Conservation (phyloP, 2,113 vertebrate species). For the Clarias batrachus region DNA sequence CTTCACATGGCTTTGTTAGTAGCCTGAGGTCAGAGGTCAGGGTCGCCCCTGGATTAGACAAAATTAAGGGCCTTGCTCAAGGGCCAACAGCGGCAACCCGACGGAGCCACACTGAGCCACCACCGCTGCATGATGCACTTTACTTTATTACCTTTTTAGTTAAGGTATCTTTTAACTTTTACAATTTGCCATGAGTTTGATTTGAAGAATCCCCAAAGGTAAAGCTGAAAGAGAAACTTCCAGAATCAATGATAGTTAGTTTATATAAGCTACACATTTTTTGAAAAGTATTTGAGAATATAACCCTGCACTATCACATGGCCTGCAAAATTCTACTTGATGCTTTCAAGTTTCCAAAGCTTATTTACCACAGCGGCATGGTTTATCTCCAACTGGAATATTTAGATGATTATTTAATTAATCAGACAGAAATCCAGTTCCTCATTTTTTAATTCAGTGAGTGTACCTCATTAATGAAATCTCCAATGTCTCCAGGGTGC, state of each 20-base stretch:
- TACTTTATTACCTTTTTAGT: neutral
- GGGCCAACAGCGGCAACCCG: no score
- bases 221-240: neutral
- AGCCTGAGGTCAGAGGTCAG: no score
- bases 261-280: neutral
- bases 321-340: no score
- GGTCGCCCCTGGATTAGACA: no score
- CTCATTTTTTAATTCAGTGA: neutral
- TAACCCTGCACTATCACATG: neutral
- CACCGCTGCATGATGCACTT: no score
- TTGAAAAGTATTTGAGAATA: neutral
- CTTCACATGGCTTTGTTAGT: no score
- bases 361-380: neutral
- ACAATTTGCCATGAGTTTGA: neutral
- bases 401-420: neutral
- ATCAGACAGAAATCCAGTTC: neutral
- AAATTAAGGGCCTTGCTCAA: no score
- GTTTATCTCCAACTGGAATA: neutral
- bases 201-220: neutral
- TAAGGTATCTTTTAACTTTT: neutral
- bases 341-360: neutral
- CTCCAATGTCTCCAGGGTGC: slow-evolving; percentile 94
- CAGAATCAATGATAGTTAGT: neutral
- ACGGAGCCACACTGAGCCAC: no score
- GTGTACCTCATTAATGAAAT: slow-evolving; percentile 94